Base-by-base conservation (phyloP, 2,888 invertebrate species). In the Aphrophora alni region DNA sequence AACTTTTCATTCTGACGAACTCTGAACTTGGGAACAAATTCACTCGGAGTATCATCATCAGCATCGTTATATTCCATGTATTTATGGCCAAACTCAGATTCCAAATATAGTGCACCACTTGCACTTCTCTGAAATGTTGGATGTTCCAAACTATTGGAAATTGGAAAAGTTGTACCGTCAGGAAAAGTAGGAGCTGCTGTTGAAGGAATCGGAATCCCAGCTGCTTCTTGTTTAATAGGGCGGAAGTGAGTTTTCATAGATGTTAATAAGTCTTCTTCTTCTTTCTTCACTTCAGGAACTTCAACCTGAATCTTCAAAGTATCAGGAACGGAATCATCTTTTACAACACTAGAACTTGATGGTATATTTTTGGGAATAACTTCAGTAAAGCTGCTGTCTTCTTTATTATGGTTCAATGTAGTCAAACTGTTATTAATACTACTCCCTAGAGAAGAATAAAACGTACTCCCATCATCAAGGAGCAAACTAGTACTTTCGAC, bases 171-270 rank as follows among this genome's bases (percentile, higher is more conserved):
- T 85, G 93, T 92, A 75, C 95, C 95, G 88, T 95, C 94, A 38
- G 90, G 92, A 87, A 90, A 91, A 44, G 70, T 80, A 21, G 78
- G 80, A n/a, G 59, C 72, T 44, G 8, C n/a, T 8, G 71, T 77
- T 27, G 77, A 59, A 38, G 70, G 28, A 72, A 72, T 73, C 27
- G n/a, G 38, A 3, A 68, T 72, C 51, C 79, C 80, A 27, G 51
- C 77, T 12, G 59, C 27, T 44, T 84, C 83, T 26, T 84, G 91
- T 85, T 92, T 91, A 85, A 96, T 96, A 21, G 96, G 96, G 84
- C 93, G 92, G 89, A 97, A 96, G 89, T 97, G 96, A 81, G 95
- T 96, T 83, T 93, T 92, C 83, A 93, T 91, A 8, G 96, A 94
- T 24, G 93, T 94, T 82, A 95, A 90, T 84, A 95, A 89, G 88